Base-by-base conservation (phyloP, 2,797 vertebrate genomes). In the Ibycter americanus region DNA sequence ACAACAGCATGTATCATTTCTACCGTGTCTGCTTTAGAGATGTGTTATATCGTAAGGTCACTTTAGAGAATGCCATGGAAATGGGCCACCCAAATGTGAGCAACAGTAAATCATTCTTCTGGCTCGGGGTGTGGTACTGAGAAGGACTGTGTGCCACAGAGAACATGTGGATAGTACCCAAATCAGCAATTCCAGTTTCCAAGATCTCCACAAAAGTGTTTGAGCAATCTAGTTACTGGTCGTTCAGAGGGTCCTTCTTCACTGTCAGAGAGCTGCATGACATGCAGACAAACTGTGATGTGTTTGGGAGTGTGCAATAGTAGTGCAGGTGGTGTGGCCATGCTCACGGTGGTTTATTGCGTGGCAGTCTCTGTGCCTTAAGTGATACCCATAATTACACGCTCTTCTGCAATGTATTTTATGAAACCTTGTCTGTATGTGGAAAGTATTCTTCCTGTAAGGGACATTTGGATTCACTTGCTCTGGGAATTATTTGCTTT, bases 401-500 rank as follows among this genome's bases (percentile, higher is more conserved):
- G 84, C 52, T 15, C 54, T 55, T 23, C n/a, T 51, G 76, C 42
- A 54, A 46, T 61, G 34, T 34, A 34, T 83, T 93, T 94, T 95
- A 80, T 79, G 80, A 71, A 54, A 80, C 9, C 26, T 7, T 8
- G 4, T 2, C 49, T 47, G 47, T 36, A 66, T 15, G 49, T 55
- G n/a, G 12, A n/a, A 72, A 81, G 65, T 59, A 19, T 62, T 70
- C 47, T 54, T 62, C 11, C 26, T 3, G 2, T 55, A 62, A 55
- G 29, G 29, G 47, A 62, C 19, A 38, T 88, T 93, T 96, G 82
- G 71, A 91, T 83, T 94, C 67, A 92, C 91, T 81, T 70, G 29
- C 63, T 82, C 34, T 55, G 77, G 90, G 90, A 96, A 95, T 56
- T 84, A 58, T 87, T 78, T 92, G 42, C 51, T 83, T 91, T 70